Percentiles rank a stretch among this genome's conserved stretches.
phyloP scores from a whole-genome alignment of 2,888 invertebrate genomes.

The Drosophila kuntzei region DNA sequence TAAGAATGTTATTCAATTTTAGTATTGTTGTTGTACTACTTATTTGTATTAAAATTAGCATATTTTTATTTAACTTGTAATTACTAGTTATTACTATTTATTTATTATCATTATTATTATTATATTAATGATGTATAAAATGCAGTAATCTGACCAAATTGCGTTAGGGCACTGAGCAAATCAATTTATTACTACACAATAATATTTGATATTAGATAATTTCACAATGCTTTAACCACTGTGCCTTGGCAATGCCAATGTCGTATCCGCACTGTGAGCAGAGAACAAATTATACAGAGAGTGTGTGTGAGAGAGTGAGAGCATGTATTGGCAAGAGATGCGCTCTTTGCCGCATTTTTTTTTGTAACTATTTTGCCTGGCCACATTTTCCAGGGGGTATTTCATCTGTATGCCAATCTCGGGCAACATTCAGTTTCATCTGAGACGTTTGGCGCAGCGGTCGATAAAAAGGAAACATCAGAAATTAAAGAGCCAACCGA shows the following conservation, averaged over 20 bases:
- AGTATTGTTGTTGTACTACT: neutral
- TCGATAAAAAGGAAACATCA: slow-evolving; percentile 67
- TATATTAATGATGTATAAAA: too few relatives aligned
- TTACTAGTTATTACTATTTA: too few relatives aligned
- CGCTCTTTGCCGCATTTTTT: slow-evolving; percentile 75
- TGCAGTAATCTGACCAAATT: too few relatives aligned
- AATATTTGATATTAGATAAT: neutral
- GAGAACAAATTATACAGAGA: slow-evolving; percentile 16
- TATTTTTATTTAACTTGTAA: too few relatives aligned
- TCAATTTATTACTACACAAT: neutral
- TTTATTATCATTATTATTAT: too few relatives aligned
- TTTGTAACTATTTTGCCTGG: slow-evolving; percentile 45
- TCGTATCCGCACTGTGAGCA: slow-evolving; percentile 53
- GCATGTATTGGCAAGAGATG: slow-evolving; percentile 43
- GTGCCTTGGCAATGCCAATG: slow-evolving; percentile 44
- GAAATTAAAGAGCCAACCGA: slow-evolving; percentile 11
- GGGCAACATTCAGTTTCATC: slow-evolving; percentile 83
- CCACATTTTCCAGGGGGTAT: slow-evolving; percentile 73
- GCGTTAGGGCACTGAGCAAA: too few relatives aligned
- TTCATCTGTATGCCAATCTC: slow-evolving; percentile 62
- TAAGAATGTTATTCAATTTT: neutral
- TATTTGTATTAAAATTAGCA: neutral
- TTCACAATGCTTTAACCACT: slow-evolving; percentile 26
- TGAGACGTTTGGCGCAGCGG: slow-evolving; percentile 85
- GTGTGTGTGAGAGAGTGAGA: slow-evolving; percentile 41